These are phyloP conservation scores for Eupithecia abbreviata DNA, from an alignment of 2,888 invertebrate species.

Conservation along the genomic window DNA sequence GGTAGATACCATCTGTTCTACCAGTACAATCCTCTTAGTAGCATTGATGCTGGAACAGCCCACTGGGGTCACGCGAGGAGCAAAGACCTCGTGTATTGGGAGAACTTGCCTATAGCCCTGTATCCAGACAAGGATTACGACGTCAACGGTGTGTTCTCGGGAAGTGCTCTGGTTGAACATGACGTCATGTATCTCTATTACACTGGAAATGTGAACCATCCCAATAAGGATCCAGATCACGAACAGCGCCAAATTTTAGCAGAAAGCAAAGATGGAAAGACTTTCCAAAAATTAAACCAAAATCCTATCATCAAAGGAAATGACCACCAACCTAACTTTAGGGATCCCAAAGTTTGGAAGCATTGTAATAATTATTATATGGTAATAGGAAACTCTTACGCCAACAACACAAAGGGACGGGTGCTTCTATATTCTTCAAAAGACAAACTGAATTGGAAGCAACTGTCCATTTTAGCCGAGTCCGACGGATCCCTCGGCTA, in stretches of 20 bases:
- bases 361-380: conserved; percentile 66
- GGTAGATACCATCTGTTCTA: conserved; percentile 78
- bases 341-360: conserved; percentile 81
- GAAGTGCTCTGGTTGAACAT: conserved; percentile 72
- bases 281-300: conserved; percentile 59
- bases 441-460: conserved; percentile 64
- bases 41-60: conserved; percentile 61
- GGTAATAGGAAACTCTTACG: conserved; percentile 72
- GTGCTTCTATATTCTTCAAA: conserved; percentile 66
- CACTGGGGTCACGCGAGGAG: conserved; percentile 82
- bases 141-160: conserved; percentile 73
- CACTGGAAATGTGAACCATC: conserved; percentile 68
- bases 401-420: conserved; percentile 61
- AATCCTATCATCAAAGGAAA: conserved; percentile 67
- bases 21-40: conserved; percentile 75
- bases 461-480: conserved; percentile 57
- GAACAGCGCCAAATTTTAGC: conserved; percentile 67
- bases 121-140: conserved; percentile 72
- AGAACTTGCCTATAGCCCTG: conserved; percentile 74
- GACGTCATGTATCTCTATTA: conserved; percentile 66
- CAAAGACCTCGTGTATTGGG: conserved; percentile 75
- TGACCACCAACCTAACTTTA: conserved; percentile 67
- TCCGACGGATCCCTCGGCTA: conserved; percentile 68
- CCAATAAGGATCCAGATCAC: conserved; percentile 57
- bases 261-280: conserved; percentile 64